Conservation (phyloP, 2,888 invertebrate species). For the Eristalis tenax region DNA sequence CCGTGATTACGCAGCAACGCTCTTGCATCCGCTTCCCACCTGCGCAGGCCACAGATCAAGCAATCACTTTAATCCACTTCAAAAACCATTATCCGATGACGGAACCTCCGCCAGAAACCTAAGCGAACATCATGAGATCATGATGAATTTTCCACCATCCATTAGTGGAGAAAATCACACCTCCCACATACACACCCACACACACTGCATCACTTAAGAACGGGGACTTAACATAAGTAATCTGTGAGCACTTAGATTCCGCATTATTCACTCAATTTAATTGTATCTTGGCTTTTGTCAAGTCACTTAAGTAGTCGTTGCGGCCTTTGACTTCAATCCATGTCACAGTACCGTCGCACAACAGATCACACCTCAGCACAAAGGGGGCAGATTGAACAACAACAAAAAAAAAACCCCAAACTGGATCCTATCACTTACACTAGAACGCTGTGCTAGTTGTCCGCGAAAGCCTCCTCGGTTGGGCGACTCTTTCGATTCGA, state of each 20-base stretch:
- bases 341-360: background rate
- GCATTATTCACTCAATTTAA: constrained; percentile 55
- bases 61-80: background rate
- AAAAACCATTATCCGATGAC: background rate
- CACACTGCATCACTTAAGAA: constrained; percentile 24
- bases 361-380: background rate
- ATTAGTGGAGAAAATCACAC: background rate
- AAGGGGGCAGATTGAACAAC: no score
- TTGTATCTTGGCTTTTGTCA: constrained; percentile 41
- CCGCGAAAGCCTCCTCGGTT: constrained; percentile 24
- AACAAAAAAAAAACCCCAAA: background rate
- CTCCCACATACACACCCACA: background rate
- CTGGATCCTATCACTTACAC: constrained; percentile 20
- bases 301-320: constrained; percentile 41
- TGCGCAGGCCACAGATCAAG: background rate
- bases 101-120: background rate
- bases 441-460: background rate
- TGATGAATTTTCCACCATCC: background rate
- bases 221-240: constrained; percentile 9
- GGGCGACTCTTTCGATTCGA: constrained; percentile 48
- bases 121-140: background rate
- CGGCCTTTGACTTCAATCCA: no score
- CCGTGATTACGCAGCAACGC: background rate
- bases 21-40: background rate
- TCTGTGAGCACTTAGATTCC: constrained; percentile 22